Base-by-base conservation (phyloP, 2,113 vertebrate genomes). In the Nansenia antarctica region DNA sequence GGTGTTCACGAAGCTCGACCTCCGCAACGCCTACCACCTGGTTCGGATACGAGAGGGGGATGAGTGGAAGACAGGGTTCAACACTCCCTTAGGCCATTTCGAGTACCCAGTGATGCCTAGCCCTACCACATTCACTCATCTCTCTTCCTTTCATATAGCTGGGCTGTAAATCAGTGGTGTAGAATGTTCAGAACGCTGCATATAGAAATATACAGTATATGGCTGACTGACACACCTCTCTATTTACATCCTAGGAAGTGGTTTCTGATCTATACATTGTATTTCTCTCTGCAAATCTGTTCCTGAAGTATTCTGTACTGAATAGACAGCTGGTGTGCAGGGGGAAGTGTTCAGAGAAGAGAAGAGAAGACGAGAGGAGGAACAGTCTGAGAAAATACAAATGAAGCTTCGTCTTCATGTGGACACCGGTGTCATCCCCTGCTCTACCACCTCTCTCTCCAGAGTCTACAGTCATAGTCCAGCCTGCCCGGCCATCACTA, bases 401-500 rank as follows among this genome's bases (percentile, higher is more conserved):
- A 49, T n/a, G 0, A n/a, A 22, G n/a, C 14, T 49, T 49, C 7
- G 15, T 49, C 1, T 8, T 20, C 45, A 49, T n/a, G n/a, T n/a
- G n/a, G n/a, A n/a, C 45, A 49, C 45, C 18, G 45, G 20, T 49
- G 20, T 49, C 45, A 49, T 29, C 54, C 65, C 37, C 52, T 34
- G 22, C 20, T 5, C 24, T 59, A 29, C 32, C 22, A 32, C 12
- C 52, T 45, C 30, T 47, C 20, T 79, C 67, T 77, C 34, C 15
- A 77, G 72, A 71, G 77, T 84, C 67, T 76, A 62, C 73, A 72
- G 55, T 27, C 74, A 69, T 52, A 63, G 60, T 63, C 74, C 42
- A 71, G 79, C 70, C 75, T 67, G 26, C 72, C 76, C 81, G 58
- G 72, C 79, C 80, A 75, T 81, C 70, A 83, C 74, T 88, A 91